Conservation (phyloP, 2,888 invertebrate genomes). For the Plebejus argus region DNA sequence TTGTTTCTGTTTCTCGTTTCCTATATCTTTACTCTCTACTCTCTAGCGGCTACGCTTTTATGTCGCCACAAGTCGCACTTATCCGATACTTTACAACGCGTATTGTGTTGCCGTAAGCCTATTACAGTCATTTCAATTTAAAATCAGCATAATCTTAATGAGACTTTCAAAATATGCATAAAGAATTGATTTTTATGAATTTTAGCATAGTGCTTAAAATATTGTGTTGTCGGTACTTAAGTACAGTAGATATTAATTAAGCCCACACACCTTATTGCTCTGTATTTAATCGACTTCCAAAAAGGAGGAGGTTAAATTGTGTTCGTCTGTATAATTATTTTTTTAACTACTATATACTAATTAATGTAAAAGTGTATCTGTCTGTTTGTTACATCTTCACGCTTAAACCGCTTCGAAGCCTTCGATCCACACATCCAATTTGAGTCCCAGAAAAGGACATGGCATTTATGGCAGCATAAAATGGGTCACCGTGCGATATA, state of each 20-base stretch:
- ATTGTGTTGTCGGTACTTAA: too few relatives aligned
- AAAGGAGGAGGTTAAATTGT: too few relatives aligned
- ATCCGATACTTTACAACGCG: background rate
- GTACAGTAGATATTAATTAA: too few relatives aligned
- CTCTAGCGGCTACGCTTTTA: background rate
- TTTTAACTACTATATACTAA: too few relatives aligned
- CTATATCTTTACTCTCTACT: background rate
- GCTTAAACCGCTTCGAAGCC: too few relatives aligned
- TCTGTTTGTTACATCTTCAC: too few relatives aligned
- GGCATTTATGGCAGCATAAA: background rate
- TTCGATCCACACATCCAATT: background rate
- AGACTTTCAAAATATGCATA: background rate
- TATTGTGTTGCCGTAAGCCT: background rate
- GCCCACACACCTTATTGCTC: too few relatives aligned
- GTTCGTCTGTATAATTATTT: too few relatives aligned
- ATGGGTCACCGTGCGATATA: too few relatives aligned
- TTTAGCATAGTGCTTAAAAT: background rate
- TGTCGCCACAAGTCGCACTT: background rate
- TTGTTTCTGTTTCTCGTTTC: background rate
- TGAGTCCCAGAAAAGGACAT: background rate
- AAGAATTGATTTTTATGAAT: background rate
- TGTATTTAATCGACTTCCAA: too few relatives aligned
- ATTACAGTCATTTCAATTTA: conserved; percentile 3
- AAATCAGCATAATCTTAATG: background rate
- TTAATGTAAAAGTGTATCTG: too few relatives aligned